Evolutionary conservation across 2,797 vertebrate species (phyloP).

Genomic region (Acomys russatus): DNA sequence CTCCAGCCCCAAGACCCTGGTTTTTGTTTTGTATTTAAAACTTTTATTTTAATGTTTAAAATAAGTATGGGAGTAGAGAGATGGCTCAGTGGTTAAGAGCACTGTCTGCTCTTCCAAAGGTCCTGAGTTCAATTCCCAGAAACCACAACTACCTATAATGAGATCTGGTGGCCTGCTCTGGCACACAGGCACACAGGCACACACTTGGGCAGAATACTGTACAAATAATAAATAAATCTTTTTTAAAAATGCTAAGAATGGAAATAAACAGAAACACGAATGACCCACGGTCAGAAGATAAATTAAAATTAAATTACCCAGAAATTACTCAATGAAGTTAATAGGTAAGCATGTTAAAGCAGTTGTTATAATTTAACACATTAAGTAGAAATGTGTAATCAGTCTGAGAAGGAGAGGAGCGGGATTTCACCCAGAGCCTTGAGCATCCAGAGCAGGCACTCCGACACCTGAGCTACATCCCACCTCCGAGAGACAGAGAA

Average conservation of each 20-base stretch:
- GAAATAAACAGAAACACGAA: constrained; percentile 48
- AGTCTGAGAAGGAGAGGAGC: too few species aligned
- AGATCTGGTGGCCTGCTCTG: too few species aligned
- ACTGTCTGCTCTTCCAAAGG: too few species aligned
- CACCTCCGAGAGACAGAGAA: background rate
- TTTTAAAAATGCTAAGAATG: background rate
- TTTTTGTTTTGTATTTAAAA: background rate
- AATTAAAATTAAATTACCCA: background rate
- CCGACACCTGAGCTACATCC: background rate
- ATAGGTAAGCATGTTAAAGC: constrained; percentile 3
- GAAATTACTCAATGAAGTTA: constrained; percentile 63
- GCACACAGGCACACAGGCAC: too few species aligned
- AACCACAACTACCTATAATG: too few species aligned
- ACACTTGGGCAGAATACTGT: too few species aligned
- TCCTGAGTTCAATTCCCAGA: too few species aligned
- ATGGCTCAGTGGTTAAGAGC: too few species aligned
- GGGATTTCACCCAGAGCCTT: background rate
- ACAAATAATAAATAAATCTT: too few species aligned
- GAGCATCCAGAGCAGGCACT: background rate
- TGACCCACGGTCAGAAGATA: background rate
- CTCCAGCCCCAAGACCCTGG: background rate
- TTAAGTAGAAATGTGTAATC: background rate
- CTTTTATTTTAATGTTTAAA: background rate
- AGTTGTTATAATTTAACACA: background rate
- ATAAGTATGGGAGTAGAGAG: background rate